Evolutionary conservation across 2,113 vertebrate species (phyloP).

Genomic region (Otolemur garnettii): DNA sequence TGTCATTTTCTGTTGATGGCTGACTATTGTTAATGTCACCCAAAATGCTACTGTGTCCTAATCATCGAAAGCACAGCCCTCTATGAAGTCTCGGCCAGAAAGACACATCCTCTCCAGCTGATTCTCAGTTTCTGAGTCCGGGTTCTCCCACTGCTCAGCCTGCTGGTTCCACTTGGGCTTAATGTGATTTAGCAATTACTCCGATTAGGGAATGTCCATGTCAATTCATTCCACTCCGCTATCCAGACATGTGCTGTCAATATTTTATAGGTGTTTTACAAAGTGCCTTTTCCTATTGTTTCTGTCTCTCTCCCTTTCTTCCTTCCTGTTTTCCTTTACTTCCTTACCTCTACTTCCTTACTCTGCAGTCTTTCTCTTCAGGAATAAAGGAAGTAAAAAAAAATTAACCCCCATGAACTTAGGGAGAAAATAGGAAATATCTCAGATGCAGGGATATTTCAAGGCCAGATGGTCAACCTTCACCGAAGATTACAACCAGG

Average conservation of each 20-base stretch:
- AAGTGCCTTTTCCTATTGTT: not conserved
- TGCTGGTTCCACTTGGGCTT: not conserved
- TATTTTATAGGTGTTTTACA: not conserved
- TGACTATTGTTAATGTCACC: not conserved
- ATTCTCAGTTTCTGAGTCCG: not conserved
- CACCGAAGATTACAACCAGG: not conserved
- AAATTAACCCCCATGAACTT: not conserved
- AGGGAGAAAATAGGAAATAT: not conserved
- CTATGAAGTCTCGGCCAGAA: not conserved
- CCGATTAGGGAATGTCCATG: not conserved
- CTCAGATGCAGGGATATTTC: not conserved
- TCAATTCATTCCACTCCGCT: not conserved
- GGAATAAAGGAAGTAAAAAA: constrained; percentile 12
- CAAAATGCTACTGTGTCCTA: not conserved
- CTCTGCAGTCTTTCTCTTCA: not conserved
- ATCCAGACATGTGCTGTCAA: not conserved
- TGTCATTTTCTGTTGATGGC: not conserved
- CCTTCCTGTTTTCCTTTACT: not conserved
- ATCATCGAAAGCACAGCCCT: not conserved
- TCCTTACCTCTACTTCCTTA: not conserved
- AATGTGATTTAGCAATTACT: not conserved
- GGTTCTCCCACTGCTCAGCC: not conserved
- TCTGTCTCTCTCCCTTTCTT: not conserved
- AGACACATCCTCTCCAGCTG: not conserved
- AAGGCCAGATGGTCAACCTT: not conserved